These are phyloP conservation scores for Myotis daubentonii DNA, from an alignment of 2,797 vertebrate species.

Conservation along the genomic window DNA sequence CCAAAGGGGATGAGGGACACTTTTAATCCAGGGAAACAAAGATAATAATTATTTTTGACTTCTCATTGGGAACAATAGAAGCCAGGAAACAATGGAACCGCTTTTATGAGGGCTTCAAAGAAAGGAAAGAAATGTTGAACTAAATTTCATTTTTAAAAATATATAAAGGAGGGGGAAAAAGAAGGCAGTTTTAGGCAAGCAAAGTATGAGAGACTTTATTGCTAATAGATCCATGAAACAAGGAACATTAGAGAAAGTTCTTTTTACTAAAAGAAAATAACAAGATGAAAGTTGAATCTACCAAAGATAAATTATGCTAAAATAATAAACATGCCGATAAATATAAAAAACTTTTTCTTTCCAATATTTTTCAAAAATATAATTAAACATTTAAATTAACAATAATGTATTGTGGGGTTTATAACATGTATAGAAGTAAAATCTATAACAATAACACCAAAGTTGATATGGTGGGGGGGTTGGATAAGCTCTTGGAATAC, in stretches of 20 bases:
- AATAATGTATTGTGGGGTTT: not conserved
- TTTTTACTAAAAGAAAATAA: not conserved
- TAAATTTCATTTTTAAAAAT: not conserved
- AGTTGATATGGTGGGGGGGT: not conserved
- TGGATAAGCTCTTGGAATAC: not conserved
- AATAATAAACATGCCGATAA: not conserved
- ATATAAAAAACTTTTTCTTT: not conserved
- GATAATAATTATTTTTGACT: not conserved
- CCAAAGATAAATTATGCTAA: not conserved
- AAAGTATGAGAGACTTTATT: not conserved
- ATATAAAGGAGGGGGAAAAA: not conserved
- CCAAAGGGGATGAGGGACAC: not conserved
- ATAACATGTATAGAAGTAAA: not conserved
- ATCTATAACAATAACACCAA: not conserved
- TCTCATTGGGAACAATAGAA: not conserved
- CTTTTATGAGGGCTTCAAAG: not conserved
- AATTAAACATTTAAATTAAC: not conserved
- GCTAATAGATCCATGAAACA: not conserved
- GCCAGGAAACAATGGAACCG: not conserved
- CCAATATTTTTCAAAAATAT: not conserved
- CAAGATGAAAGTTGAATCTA: not conserved
- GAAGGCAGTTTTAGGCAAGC: not conserved
- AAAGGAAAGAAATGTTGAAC: not conserved
- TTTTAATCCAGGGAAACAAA: not conserved
- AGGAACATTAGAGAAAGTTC: not conserved